Conservation (phyloP, 2,113 vertebrate genomes). For the Lepisosteus osseus region DNA sequence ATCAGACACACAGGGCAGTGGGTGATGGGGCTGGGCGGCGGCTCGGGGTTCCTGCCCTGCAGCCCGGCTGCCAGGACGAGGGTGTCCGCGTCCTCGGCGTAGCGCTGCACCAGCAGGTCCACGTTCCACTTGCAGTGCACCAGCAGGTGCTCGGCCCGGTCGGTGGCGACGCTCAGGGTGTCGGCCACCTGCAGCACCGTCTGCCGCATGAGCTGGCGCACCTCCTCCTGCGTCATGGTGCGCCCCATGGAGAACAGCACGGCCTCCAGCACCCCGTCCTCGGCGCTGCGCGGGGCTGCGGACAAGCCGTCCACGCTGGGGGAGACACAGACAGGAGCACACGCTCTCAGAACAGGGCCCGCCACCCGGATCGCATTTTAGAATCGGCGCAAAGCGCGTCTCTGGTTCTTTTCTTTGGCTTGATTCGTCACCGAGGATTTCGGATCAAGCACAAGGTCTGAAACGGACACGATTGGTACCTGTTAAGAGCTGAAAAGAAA, state of each 20-base stretch:
- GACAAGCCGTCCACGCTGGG: slow-evolving; percentile 41
- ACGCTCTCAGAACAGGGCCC: background rate
- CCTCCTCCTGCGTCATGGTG: slow-evolving; percentile 87
- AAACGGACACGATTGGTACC: too few species aligned
- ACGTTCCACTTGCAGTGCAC: slow-evolving; percentile 88
- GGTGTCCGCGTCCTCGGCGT: slow-evolving; percentile 73
- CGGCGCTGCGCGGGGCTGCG: slow-evolving; percentile 34
- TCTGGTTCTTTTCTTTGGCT: too few species aligned
- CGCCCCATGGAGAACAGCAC: slow-evolving; percentile 83
- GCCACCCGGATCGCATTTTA: too few species aligned
- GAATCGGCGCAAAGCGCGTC: too few species aligned
- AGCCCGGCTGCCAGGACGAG: slow-evolving; percentile 79
- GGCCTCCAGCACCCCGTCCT: slow-evolving; percentile 77
- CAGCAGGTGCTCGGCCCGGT: slow-evolving; percentile 83
- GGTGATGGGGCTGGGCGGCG: slow-evolving; percentile 44
- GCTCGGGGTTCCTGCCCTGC: slow-evolving; percentile 64
- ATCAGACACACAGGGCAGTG: slow-evolving; percentile 85
- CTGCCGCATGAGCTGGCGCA: slow-evolving; percentile 80
- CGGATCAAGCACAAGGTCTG: too few species aligned
- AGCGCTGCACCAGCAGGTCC: slow-evolving; percentile 83
- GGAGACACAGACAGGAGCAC: slow-evolving; percentile 29
- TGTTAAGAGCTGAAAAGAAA: too few species aligned
- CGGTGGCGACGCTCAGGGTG: slow-evolving; percentile 75
- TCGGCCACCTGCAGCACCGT: slow-evolving; percentile 81
- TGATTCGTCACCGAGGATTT: too few species aligned